Conservation (phyloP, 2,113 vertebrate genomes). For the Lamprologus lemairii region DNA sequence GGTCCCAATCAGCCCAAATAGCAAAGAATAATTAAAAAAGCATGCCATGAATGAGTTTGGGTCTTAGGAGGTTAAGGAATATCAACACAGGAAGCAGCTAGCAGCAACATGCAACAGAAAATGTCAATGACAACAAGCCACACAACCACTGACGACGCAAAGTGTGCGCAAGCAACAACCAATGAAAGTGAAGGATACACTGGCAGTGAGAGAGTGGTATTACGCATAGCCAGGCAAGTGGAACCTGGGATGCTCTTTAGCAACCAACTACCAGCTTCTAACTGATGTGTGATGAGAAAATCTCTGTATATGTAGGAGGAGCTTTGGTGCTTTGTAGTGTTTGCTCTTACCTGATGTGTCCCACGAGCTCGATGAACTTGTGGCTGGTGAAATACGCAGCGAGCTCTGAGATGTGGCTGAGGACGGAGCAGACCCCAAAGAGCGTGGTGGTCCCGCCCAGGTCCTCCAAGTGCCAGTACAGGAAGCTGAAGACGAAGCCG, state of each 20-base stretch:
- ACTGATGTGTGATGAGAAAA: background rate
- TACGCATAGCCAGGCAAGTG: background rate
- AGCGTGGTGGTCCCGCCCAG: constrained; percentile 90
- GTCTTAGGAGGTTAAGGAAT: background rate
- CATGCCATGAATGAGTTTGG: background rate
- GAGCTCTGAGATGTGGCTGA: constrained; percentile 91
- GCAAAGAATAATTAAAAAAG: background rate
- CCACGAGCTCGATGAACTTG: constrained; percentile 95
- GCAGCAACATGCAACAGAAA: background rate
- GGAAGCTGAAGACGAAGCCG: constrained; percentile 96
- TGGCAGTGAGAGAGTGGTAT: background rate
- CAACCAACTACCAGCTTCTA: background rate
- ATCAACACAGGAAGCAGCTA: background rate
- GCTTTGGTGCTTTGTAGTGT: background rate
- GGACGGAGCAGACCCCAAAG: constrained; percentile 91
- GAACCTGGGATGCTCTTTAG: background rate
- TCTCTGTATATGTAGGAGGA: background rate
- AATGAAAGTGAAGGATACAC: background rate
- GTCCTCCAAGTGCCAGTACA: constrained; percentile 96
- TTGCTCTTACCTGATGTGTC: constrained; percentile 85
- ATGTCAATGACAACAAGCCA: background rate
- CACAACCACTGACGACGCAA: background rate
- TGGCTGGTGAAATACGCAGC: constrained; percentile 96
- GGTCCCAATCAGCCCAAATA: background rate
- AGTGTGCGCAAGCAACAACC: background rate